phyloP scores from a whole-genome alignment of 2,113 vertebrate genomes.

The Leiothrix lutea region DNA sequence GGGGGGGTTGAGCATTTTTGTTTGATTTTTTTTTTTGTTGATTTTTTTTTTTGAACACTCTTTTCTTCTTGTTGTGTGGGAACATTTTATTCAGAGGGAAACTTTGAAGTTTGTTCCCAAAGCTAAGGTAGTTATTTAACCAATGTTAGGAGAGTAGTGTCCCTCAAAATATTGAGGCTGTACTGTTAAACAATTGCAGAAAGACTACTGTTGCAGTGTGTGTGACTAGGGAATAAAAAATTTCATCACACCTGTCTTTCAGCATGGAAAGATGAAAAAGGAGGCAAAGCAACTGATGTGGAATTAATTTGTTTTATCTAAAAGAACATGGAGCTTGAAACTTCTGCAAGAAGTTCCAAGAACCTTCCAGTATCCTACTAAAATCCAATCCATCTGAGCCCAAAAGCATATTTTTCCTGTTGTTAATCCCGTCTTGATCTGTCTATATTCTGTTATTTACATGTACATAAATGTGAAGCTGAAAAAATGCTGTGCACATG shows the following conservation, averaged over 20 bases:
- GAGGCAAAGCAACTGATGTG: neutral
- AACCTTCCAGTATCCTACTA: neutral
- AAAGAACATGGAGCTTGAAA: neutral
- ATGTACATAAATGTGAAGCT: neutral
- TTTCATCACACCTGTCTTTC: neutral
- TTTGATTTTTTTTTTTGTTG: neutral
- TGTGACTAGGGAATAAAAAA: neutral
- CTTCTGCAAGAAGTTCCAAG: neutral
- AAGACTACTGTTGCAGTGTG: neutral
- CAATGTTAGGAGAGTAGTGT: neutral
- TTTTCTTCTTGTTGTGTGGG: neutral
- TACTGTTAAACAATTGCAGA: neutral
- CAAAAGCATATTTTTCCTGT: neutral
- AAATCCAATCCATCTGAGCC: neutral
- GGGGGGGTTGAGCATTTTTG: accelerated
- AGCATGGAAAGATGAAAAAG: neutral
- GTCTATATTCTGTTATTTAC: neutral
- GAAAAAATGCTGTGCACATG: accelerated
- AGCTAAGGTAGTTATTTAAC: neutral
- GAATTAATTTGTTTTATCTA: neutral
- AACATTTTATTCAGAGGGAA: neutral
- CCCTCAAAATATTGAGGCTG: neutral
- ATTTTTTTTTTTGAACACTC: neutral
- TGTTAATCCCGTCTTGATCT: neutral
- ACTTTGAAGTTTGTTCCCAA: neutral